phyloP scores from a whole-genome alignment of 2,888 invertebrate species.

The Seladonia tumulorum region DNA sequence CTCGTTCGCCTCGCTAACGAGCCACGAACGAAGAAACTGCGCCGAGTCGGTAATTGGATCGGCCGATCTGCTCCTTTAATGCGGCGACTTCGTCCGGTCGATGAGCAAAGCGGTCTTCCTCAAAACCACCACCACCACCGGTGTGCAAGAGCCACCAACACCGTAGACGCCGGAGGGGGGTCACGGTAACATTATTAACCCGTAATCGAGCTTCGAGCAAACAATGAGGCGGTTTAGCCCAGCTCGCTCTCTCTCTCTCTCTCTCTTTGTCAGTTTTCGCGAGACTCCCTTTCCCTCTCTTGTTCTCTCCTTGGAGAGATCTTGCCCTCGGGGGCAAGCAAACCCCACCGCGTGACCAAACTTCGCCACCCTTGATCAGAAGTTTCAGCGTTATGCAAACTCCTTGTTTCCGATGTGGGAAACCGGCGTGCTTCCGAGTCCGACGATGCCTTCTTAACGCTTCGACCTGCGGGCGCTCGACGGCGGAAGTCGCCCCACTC shows the following conservation, averaged over 20 bases:
- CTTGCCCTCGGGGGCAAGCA: constrained; percentile 53
- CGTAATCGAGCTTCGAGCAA: constrained; percentile 74
- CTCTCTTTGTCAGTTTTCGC: constrained; percentile 40
- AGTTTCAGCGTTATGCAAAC: constrained; percentile 67
- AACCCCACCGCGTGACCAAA: constrained; percentile 58
- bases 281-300: constrained; percentile 25
- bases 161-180: constrained; percentile 49
- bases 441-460: constrained; percentile 48
- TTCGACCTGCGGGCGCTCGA: background rate
- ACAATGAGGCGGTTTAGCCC: constrained; percentile 70
- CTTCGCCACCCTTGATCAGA: constrained; percentile 64
- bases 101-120: constrained; percentile 68
- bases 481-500: background rate
- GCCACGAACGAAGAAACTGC: constrained; percentile 72
- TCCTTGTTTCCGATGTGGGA: constrained; percentile 60
- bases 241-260: constrained; percentile 20
- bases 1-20: constrained; percentile 61
- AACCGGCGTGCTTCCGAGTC: constrained; percentile 42
- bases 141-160: constrained; percentile 27
- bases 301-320: constrained; percentile 23
- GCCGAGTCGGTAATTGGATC: constrained; percentile 70
- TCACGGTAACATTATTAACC: constrained; percentile 74
- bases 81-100: constrained; percentile 53
- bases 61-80: constrained; percentile 69
- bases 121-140: constrained; percentile 57